A percentile compares a stretch with the other conserved stretches of the same genome.
phyloP scores from a whole-genome alignment of 37 sponge, comb jelly and placozoan genomes.

The Beroe ovata region DNA sequence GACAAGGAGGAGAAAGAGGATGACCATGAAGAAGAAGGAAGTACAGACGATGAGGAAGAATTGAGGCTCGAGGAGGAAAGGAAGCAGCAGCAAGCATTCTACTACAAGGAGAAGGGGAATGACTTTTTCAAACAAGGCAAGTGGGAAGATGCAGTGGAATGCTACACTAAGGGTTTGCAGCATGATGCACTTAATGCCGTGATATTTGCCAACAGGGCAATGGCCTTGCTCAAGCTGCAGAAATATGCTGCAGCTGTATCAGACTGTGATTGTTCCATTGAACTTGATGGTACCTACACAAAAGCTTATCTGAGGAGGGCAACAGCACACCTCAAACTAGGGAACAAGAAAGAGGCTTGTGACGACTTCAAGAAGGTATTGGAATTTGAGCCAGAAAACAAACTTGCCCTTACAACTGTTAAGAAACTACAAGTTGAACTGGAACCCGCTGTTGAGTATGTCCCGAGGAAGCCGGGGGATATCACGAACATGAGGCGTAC shows the following conservation, averaged over 20 bases:
- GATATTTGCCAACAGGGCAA: conserved; percentile 90
- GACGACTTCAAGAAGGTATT: conserved; percentile 62
- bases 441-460: conserved; percentile 14
- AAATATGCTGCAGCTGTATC: conserved; percentile 71
- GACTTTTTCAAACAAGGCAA: conserved; percentile 78
- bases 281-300: conserved; percentile 48
- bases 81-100: conserved; percentile 71
- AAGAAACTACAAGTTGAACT: conserved; percentile 34
- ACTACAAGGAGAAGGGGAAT: conserved; percentile 91
- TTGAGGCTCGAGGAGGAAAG: conserved; percentile 33
- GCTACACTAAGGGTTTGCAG: conserved; percentile 79
- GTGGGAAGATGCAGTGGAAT: conserved; percentile 84
- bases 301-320: conserved; percentile 61
- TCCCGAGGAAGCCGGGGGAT: conserved; percentile 47
- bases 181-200: conserved; percentile 79
- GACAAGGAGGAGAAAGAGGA: conserved; percentile 69
- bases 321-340: conserved; percentile 39
- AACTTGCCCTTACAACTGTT: conserved; percentile 40
- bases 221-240: conserved; percentile 87
- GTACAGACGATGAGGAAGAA: conserved; percentile 37
- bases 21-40: conserved; percentile 59
- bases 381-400: conserved; percentile 68
- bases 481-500: conserved; percentile 60
- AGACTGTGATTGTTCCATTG: conserved; percentile 62
- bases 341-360: conserved; percentile 25